Base-by-base conservation (phyloP, 2,888 invertebrate species). In the Linnaemya vulpina region DNA sequence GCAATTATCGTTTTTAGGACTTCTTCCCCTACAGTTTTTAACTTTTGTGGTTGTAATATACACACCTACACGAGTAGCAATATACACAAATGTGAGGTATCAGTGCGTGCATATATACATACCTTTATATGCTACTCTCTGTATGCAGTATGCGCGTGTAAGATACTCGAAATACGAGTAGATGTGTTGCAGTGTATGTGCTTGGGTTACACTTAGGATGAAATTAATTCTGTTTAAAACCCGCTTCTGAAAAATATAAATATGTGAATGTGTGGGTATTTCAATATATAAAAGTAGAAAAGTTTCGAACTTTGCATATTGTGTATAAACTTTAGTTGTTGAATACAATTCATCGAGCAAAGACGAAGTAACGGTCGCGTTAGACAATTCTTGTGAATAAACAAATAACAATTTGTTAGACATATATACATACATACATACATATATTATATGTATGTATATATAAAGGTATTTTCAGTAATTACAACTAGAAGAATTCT, bases 271-370 rank as follows among this genome's bases (percentile, higher is more conserved):
- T 51, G 5, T 35, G 22, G 15, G 35, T 55, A 10, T 58, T 30
- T 30, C 22, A 62, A 51, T 17, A 63, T 58, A 55, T 55, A 80
- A 74, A 73, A 73, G 46, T 22, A 30, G 30, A n/a, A 58, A 58
- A 68, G 43, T 51, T 75, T 75, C 70, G 40, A 77, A 68, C 74
- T 79, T 78, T 71, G 74, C 71, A 79, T 75, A 71, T 63, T 58
- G 55, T 60, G 51, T 74, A 40, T 60, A 74, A 82, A 75, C 51
- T 62, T 85, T 70, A 85, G 85, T 85, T 82, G 76, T 78, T 78
- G 30, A 82, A 81, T 71, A 78, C 74, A 51, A 68, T 70, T 82
- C 82, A 75, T 65, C 15, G 53, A 75, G 78, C 65, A 62, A 71
- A 78, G 40, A 75, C 71, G 22, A 58, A 58, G 51, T 74, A 71